Base-by-base conservation (phyloP, 2,113 vertebrate species). In the Oncorhynchus nerka region DNA sequence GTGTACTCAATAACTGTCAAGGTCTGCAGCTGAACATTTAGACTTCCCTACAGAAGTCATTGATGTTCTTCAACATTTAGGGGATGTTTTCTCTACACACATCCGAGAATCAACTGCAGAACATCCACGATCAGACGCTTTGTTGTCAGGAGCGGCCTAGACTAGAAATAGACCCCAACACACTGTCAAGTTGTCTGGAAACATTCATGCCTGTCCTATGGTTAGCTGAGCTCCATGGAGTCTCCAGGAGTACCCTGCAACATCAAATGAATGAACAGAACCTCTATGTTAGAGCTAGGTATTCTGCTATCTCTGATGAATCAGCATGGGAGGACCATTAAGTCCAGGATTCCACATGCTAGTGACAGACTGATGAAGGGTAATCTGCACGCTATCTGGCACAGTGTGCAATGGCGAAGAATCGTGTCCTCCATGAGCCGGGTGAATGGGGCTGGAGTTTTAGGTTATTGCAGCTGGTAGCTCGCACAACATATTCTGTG, bases 381-480 rank as follows among this genome's bases (percentile, higher is more conserved):
- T 20, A 22, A 30, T 48, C 68, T 77, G 9, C 68, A 57, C 48
- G 68, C 75, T 16, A 77, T 71, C 57, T 62, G 62, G 6, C 20
- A 70, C 20, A 32, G 66, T 20, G 20, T 79, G 19, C 12, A 34
- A 26, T 78, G 71, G 77, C 68, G 51, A 61, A 69, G 77, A 74
- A 62, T 73, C 1, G 69, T 64, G 13, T 30, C 49, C 22, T 74
- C 72, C 22, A 32, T 79, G 71, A 71, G 64, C 13, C 39, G 51
- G 61, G 71, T 74, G 3, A 72, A 79, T 74, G 67, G 71, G 24
- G 77, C 77, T 49, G 77, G 72, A 1, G 67, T 78, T 39, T n/a
- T 16, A 73, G 76, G 62, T 73, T 73, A 48, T 4, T 73, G 39
- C 76, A 78, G 64, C 70, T 78, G 48, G 24, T 74, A 1, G 71